phyloP scores from a whole-genome alignment of 2,797 vertebrate genomes.

The Spheniscus humboldti region DNA sequence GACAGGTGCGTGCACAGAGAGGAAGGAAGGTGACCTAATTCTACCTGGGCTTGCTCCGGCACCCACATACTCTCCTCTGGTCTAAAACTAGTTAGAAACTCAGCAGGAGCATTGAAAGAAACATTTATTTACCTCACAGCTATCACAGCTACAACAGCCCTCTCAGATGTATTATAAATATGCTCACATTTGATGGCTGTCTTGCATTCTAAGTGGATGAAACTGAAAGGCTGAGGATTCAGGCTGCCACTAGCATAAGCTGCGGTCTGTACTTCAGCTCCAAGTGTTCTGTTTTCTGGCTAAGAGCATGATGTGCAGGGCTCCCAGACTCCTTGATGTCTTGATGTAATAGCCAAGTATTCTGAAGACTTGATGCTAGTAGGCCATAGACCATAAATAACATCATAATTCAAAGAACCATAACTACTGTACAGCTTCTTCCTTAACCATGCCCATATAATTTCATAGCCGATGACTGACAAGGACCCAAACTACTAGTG shows the following conservation, averaged over 20 bases:
- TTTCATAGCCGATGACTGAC: background rate
- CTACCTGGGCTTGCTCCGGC: background rate
- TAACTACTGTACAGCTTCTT: background rate
- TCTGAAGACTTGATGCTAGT: background rate
- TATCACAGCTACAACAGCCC: background rate
- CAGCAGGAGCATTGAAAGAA: background rate
- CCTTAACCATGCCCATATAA: background rate
- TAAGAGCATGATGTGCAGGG: background rate
- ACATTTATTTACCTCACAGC: background rate
- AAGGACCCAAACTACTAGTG: background rate
- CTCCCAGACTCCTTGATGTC: background rate
- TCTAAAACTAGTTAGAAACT: background rate
- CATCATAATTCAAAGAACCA: background rate
- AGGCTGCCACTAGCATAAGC: background rate
- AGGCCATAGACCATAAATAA: background rate
- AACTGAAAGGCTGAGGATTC: background rate
- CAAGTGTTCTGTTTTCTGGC: background rate
- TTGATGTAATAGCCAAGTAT: background rate
- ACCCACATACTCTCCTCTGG: background rate
- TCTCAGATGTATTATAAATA: background rate
- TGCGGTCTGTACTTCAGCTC: background rate
- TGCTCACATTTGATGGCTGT: background rate
- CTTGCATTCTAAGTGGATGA: background rate
- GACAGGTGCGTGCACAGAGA: slow-evolving; percentile 2
- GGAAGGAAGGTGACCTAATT: slow-evolving; percentile 10